Conservation (phyloP, 2,888 invertebrate genomes). For the Herminia tarsipennalis region DNA sequence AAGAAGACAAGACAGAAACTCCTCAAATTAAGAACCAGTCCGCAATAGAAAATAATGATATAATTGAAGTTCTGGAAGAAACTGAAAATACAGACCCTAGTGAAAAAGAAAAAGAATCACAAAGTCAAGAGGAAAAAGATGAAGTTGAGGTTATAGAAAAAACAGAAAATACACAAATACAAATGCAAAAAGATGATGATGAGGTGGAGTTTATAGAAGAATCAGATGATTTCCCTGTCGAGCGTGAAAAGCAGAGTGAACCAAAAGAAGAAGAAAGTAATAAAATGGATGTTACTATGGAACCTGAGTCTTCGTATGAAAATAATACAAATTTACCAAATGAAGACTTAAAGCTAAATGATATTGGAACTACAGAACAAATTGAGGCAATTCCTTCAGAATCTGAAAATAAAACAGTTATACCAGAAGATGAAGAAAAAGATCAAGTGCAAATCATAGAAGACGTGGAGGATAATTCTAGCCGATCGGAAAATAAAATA, state of each 20-base stretch:
- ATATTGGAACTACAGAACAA: neutral
- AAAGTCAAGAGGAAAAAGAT: conserved; percentile 3
- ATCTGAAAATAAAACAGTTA: neutral
- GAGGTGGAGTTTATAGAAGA: conserved; percentile 1
- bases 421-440: neutral
- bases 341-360: neutral
- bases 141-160: conserved; percentile 5
- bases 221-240: neutral
- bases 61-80: conserved; percentile 4
- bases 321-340: neutral
- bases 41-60: neutral
- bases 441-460: conserved; percentile 2
- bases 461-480: neutral
- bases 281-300: neutral
- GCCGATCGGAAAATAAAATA: neutral
- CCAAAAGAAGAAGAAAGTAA: neutral
- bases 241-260: neutral
- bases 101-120: too few relatives aligned
- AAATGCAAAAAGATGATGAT: neutral
- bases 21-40: too few relatives aligned
- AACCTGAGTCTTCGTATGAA: neutral
- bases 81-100: neutral
- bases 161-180: neutral
- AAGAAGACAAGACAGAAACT: neutral
- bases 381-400: neutral